A percentile compares a stretch with the other conserved stretches of the same genome.
These are phyloP conservation scores for Petaurus breviceps DNA, from an alignment of 2,113 vertebrate genomes.

Conservation along the genomic window DNA sequence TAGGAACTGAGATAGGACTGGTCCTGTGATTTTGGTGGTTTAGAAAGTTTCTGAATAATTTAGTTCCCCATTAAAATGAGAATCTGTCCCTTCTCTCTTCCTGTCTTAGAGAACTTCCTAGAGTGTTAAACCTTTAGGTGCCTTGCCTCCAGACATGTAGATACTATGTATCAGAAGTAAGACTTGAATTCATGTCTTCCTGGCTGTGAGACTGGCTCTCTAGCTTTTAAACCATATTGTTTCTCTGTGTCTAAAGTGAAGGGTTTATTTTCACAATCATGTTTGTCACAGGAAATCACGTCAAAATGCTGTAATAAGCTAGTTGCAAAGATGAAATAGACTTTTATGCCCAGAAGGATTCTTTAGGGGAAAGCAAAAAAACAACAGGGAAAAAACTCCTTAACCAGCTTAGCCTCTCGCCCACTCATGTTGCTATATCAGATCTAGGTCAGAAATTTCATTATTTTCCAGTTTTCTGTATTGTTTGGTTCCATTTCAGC, in stretches of 20 bases:
- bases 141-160: neutral
- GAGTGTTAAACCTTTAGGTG: neutral
- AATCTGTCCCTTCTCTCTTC: neutral
- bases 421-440: constrained; percentile 64
- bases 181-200: neutral
- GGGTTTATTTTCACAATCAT: constrained; percentile 44
- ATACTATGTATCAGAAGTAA: neutral
- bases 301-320: constrained; percentile 61
- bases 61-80: neutral
- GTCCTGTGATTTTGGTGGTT: neutral
- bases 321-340: constrained; percentile 60
- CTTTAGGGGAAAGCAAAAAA: constrained; percentile 48
- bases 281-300: constrained; percentile 55
- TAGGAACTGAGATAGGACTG: neutral
- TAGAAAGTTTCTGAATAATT: neutral
- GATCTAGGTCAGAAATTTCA: constrained; percentile 75
- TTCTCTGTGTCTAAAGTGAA: neutral
- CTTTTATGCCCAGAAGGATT: constrained; percentile 59
- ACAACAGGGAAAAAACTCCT: constrained; percentile 21
- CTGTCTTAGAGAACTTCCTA: neutral
- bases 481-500: constrained; percentile 43
- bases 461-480: constrained; percentile 60
- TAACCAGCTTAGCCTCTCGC: constrained; percentile 63
- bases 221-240: neutral
- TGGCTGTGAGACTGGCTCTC: neutral